Base-by-base conservation (phyloP, 1,140 invertebrate species). In the Trialeurodes vaporariorum region DNA sequence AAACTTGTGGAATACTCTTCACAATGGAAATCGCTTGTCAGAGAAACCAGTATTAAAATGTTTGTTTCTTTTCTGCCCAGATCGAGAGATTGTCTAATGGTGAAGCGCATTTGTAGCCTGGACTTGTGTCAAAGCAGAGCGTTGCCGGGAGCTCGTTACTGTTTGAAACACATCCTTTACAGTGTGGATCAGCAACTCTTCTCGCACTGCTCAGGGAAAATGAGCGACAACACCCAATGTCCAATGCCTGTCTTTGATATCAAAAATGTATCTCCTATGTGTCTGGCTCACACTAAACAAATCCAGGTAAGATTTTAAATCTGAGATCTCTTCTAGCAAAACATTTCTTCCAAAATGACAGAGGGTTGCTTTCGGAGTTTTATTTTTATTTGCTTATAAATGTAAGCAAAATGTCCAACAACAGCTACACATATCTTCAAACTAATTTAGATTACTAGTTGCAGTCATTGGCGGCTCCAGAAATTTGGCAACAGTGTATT, bases 161-260 rank as follows among this genome's bases (percentile, higher is more conserved):
- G 93, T 76, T 79, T 87, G 22, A 80, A 85, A 66, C 94, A 96
- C 79, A 92, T 96, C 68, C 91, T 93, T 80, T 83, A 88, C 70
- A 93, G 93, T 76, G 83, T 86, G 27, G 91, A 93, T 71, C 93
- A 96, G 78, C 83, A 91, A 70, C 80, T 96, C 61, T 96, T 94
- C 79, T 87, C 89, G 69, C 87, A 91, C 73, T 96, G 93, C 79
- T 93, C 92, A 66, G 92, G 92, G 64, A 93, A 87, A 79, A 91
- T 90, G 76, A 85, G 85, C 58, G 91, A 93, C 77, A 93, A 93
- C 70, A 88, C 89, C 25, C 90, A 93, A 76, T 96, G 93, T 79
- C 89, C 89, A 71, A 82, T 89, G 67, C 92, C 94, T 65, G 90
- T 94, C 24, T 87, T 94, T 74, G 91, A 94, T 79, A 84, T 93